Conservation (phyloP, 2,797 vertebrate species). For the Intellagama lesueurii region DNA sequence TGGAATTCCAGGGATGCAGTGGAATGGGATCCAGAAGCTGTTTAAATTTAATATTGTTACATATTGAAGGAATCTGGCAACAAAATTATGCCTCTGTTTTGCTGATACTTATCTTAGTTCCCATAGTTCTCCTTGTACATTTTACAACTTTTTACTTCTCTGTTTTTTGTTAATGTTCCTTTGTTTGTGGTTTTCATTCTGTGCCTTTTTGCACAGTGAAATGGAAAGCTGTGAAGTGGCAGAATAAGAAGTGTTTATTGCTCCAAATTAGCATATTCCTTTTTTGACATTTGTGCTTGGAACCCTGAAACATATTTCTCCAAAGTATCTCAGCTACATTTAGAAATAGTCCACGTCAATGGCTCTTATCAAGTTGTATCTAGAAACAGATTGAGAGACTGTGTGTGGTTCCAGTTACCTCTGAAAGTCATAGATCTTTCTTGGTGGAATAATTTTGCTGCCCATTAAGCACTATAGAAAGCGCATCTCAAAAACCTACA, state of each 20-base stretch:
- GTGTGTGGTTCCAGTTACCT: background rate
- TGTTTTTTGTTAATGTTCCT: background rate
- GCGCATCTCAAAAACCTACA: no score
- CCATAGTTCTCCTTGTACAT: background rate
- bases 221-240: no score
- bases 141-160: background rate
- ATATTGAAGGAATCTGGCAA: background rate
- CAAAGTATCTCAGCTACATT: background rate
- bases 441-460: no score
- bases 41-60: background rate
- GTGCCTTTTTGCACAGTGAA: no score
- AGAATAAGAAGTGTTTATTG: background rate
- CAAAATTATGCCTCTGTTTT: background rate
- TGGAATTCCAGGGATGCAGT: background rate
- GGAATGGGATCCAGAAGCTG: background rate
- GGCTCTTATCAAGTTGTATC: background rate
- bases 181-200: no score
- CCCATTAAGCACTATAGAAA: no score
- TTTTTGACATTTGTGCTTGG: background rate
- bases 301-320: background rate
- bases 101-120: background rate
- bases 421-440: no score
- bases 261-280: background rate
- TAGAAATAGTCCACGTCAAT: no score
- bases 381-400: background rate